Evolutionary conservation across 1,140 invertebrate species (phyloP), one percentile per base, ranked within the genome.

Genomic region (Bombus ignitus): DNA sequence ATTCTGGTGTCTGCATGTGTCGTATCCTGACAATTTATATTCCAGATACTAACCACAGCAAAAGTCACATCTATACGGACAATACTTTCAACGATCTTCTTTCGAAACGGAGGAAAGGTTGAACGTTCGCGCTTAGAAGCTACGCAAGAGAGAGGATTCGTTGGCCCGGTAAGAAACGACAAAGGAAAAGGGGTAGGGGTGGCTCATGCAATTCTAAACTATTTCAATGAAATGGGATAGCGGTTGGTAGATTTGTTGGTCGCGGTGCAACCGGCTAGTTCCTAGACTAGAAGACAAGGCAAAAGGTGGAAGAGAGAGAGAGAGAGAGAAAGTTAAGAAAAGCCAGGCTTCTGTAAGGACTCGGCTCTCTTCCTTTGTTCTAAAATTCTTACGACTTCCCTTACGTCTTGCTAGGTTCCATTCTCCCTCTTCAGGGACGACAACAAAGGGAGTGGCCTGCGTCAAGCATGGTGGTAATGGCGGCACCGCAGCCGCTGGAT

Each of bases 151-250:
- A 37, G 28, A 53, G 15, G 72, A 42, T 39, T 62, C 75, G 35
- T 44, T 70, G 37, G 59, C 5, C 39, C 37, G 75, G 75, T 47
- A 81, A 89, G 85, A 87, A 87, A 68, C 75, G 78, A 87, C 70
- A 84, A 84, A 44, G 83, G 47, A n/a, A 74, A 53, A 71, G 25
- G 81, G 71, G 66, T 75, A 39, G 75, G 84, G 68, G 85, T 68
- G 76, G 77, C 89, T 93, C 92, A 92, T 93, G 92, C 91, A 93
- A 93, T 93, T 93, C 92, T 91, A 93, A 92, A 93, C 88, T 92
- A 93, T 93, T 93, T 91, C 92, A 93, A 93, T 92, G 92, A 93
- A 93, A 93, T 91, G 90, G 90, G 91, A 91, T 91, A 89, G 85
- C 87, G 81, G 73, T 87, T 80, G 84, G 90, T 89, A 79, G 89